Evolutionary conservation across 2,888 invertebrate genomes (phyloP).

Genomic region (Leuctra nigra): DNA sequence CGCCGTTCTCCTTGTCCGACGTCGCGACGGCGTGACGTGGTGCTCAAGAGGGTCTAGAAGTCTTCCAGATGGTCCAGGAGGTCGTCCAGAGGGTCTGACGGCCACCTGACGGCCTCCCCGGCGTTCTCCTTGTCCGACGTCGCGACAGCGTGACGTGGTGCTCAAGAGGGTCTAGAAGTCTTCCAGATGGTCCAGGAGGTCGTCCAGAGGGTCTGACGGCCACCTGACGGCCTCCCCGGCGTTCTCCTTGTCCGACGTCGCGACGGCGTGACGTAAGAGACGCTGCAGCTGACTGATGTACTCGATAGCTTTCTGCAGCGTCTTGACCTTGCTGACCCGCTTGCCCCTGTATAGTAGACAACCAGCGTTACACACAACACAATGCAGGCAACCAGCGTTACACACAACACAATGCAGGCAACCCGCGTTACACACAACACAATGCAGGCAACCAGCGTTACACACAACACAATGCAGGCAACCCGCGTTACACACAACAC

Average conservation of each 20-base stretch:
- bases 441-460: no score
- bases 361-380: not conserved
- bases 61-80: no score
- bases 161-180: no score
- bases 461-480: no score
- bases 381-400: no score
- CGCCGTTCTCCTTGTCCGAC: no score
- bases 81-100: no score
- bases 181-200: slow-evolving; percentile 2
- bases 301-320: slow-evolving; percentile 53
- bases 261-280: slow-evolving; percentile 32
- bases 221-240: not conserved
- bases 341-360: slow-evolving; percentile 41
- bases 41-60: no score
- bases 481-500: no score
- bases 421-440: not conserved
- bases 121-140: slow-evolving; percentile 13
- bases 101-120: not conserved
- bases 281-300: slow-evolving; percentile 51
- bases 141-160: not conserved
- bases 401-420: no score
- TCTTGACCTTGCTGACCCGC: slow-evolving; percentile 57
- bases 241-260: slow-evolving; percentile 13
- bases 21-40: no score
- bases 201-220: no score